Base-by-base conservation (phyloP, 2,797 vertebrate genomes). In the Acanthornis magna region DNA sequence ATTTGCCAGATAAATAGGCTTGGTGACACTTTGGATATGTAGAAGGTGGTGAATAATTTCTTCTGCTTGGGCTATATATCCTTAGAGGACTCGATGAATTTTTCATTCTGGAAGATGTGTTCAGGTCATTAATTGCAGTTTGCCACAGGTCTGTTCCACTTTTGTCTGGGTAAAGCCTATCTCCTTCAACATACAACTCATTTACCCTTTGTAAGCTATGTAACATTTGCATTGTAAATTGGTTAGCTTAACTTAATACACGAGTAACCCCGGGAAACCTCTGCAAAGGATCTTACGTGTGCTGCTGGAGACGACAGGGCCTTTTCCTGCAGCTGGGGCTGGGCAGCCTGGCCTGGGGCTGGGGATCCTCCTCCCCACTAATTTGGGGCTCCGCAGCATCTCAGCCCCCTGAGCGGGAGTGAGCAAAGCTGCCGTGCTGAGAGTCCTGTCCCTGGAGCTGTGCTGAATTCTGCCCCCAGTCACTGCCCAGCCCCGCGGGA, bases 51-150 rank as follows among this genome's bases (percentile, higher is more conserved):
- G 98, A 98, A 98, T 98, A 98, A 98, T 98, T 98, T 97, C 97
- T 98, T 97, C 98, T 98, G 97, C 98, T 98, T 97, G 97, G 96
- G 97, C 96, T 97, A 97, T 98, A 96, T 96, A 97, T 97, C 93
- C 95, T 94, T 96, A 96, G 98, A 94, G 98, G 98, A 98, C 98
- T 98, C 96, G 60, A 97, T 98, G 98, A 98, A 99, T 99, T 98
- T 98, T 98, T 99, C 98, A 98, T 99, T 97, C 98, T 97, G 98
- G 98, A 97, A 98, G 98, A 98, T 98, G 98, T 98, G 98, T 98
- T 98, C 96, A 98, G 98, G 98, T 99, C 98, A 99, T 99, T 99
- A 99, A 98, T 98, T 98, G 98, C 98, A 97, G 95, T 98, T 98
- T 98, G 98, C 98, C 98, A 98, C 97, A 97, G 98, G 98, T 98